Evolutionary conservation across 2,797 vertebrate species (phyloP).

Genomic region (Luscinia megarhynchos): DNA sequence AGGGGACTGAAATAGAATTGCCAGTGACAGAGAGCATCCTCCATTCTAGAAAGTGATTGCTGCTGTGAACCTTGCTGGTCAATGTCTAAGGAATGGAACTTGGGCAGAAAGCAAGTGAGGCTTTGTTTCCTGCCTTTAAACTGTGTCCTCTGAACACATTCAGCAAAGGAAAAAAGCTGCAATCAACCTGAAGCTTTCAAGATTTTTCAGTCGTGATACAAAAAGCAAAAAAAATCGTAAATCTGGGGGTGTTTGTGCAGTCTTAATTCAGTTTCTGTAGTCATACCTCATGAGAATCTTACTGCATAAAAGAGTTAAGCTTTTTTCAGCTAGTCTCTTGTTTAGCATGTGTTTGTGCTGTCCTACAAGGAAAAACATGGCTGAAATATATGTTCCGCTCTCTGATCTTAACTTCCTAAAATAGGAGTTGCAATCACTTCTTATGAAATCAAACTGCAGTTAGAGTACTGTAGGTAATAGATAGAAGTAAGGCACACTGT

Average conservation of each 20-base stretch:
- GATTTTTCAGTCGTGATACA: neutral
- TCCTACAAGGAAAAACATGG: neutral
- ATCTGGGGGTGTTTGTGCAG: neutral
- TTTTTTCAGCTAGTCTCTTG: neutral
- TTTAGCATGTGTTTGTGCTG: neutral
- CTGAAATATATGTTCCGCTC: neutral
- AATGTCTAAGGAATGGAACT: neutral
- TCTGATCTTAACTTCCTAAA: neutral
- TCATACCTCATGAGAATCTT: neutral
- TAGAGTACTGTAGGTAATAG: neutral
- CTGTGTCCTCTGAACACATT: neutral
- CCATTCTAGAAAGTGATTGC: neutral
- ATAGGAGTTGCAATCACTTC: neutral
- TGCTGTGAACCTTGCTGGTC: neutral
- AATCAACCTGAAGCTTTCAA: neutral
- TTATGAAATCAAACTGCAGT: neutral
- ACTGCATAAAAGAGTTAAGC: neutral
- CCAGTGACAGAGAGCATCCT: neutral
- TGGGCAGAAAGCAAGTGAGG: neutral
- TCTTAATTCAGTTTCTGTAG: neutral
- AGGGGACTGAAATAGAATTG: neutral
- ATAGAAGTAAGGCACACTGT: neutral
- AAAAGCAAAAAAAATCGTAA: neutral
- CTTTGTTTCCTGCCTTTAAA: neutral
- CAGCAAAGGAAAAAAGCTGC: neutral